Percentiles rank a stretch among this genome's conserved stretches.
Conservation (phyloP, 1,140 invertebrate genomes). For the Habropoda laboriosa region DNA sequence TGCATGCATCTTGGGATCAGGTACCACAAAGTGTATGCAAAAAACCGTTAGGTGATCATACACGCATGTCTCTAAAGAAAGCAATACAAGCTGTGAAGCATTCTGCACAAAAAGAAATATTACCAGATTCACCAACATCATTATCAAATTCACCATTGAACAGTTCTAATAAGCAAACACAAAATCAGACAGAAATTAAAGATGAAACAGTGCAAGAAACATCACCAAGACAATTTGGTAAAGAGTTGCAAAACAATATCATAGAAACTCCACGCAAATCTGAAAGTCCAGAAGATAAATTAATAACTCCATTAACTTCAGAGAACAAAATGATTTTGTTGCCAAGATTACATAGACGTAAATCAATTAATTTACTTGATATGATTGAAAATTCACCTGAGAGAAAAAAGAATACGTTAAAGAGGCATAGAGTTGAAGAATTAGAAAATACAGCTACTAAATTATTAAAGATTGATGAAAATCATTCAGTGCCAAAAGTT, state of each 20-base stretch:
- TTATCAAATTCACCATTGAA: constrained; percentile 18
- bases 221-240: constrained; percentile 62
- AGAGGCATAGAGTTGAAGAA: constrained; percentile 65
- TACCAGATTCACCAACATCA: constrained; percentile 47
- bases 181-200: background rate
- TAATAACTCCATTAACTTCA: constrained; percentile 74
- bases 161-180: background rate
- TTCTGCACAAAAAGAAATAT: constrained; percentile 60
- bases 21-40: constrained; percentile 34
- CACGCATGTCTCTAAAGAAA: constrained; percentile 54
- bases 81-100: constrained; percentile 60
- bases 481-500: constrained; percentile 65
- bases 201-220: constrained; percentile 71
- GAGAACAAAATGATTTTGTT: constrained; percentile 65
- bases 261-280: constrained; percentile 72
- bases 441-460: constrained; percentile 47
- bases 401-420: constrained; percentile 59
- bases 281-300: constrained; percentile 56
- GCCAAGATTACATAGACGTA: constrained; percentile 71
- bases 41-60: constrained; percentile 37
- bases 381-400: constrained; percentile 59
- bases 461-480: constrained; percentile 64
- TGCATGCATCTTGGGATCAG: constrained; percentile 58
- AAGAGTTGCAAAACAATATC: constrained; percentile 48
- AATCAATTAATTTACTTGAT: constrained; percentile 63